Base-by-base conservation (phyloP, 2,113 vertebrate genomes). In the Donacobius atricapilla region DNA sequence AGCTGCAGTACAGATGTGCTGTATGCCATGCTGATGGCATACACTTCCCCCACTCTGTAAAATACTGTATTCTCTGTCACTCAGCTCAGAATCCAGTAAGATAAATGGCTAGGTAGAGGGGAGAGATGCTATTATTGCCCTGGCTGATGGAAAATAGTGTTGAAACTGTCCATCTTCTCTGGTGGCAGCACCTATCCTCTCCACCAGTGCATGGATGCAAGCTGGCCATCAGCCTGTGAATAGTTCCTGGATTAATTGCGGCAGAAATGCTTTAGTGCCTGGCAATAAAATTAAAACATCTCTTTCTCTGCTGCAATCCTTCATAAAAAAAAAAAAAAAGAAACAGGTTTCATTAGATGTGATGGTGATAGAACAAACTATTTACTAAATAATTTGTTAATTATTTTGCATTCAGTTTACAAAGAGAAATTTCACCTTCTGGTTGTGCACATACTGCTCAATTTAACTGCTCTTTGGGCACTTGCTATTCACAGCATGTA, bases 401-500 rank as follows among this genome's bases (percentile, higher is more conserved):
- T 63, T 6, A 69, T 73, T 92, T 80, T 83, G 44, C n/a, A 47
- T 51, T 63, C 33, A 73, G 39, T 79, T 94, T 92, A 77, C 71
- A 90, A 2, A 63, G 19, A 90, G 42, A 89, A 73, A 93, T 88
- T 92, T 88, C 72, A 92, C 83, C 95, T 83, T 85, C 61, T 7
- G 3, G 42, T 70, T 92, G 54, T 70, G 91, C 91, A 92, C 35
- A 72, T 28, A 54, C 50, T 42, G 50, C 89, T 88, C 92, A 86
- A 81, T 97, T 92, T 83, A 94, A 93, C 78, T 89, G 68, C 72
- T 94, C 2, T 0, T 56, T 72, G 75, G 75, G 71, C 76, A 70
- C 72, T 94, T 92, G 68, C 68, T 90, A 86, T 73, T 89, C 95
- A 81, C 80, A 90, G 88, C 86, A 51, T 77, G 92, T 45, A 91